Conservation (phyloP, 2,113 vertebrate species). For the Lasiurus cinereus region DNA sequence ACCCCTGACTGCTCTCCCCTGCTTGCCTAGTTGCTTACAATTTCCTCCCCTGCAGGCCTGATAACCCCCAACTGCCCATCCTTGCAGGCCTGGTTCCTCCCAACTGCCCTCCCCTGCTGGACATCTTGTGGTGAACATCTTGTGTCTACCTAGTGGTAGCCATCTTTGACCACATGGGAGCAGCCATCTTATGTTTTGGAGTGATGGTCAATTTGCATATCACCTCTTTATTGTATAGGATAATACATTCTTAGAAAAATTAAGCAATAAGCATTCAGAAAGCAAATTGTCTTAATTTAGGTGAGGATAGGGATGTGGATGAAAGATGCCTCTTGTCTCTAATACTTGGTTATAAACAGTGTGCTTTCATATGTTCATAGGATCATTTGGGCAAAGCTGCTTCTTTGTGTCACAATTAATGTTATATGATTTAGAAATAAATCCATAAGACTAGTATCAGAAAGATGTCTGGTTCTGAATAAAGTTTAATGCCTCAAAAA, state of each 20-base stretch:
- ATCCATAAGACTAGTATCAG: background rate
- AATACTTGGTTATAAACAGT: background rate
- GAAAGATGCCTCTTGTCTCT: background rate
- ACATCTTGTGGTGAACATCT: no score
- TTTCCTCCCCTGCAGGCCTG: no score
- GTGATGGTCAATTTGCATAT: no score
- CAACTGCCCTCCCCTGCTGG: no score
- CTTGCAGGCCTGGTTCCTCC: no score
- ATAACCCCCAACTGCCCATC: no score
- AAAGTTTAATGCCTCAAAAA: slow-evolving; percentile 43
- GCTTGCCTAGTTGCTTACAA: no score
- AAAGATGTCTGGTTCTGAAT: background rate
- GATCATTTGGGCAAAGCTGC: background rate
- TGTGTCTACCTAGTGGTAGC: no score
- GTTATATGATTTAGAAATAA: background rate
- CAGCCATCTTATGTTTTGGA: no score
- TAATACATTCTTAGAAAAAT: background rate
- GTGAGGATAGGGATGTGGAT: background rate
- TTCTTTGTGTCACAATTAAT: background rate
- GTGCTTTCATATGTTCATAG: background rate
- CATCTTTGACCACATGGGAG: no score
- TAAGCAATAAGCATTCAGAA: background rate
- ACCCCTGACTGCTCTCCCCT: no score
- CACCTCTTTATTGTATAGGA: no score
- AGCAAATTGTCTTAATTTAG: background rate